Conservation (phyloP, 1,140 invertebrate species). For the Helicoverpa armigera region DNA sequence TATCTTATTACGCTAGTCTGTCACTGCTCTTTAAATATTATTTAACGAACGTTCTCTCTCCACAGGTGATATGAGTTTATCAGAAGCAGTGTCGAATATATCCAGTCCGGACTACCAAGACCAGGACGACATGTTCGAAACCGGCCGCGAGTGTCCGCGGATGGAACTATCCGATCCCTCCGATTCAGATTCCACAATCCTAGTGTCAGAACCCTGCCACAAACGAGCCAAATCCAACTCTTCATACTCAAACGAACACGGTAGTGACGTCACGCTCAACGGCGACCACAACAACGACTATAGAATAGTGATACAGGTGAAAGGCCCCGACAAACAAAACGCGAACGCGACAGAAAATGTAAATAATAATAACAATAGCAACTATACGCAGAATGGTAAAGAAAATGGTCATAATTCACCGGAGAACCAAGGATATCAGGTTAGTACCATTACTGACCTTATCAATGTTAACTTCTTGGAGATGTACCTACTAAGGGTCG, state of each 20-base stretch:
- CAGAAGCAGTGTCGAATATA: constrained; percentile 94
- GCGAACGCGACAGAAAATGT: constrained; percentile 72
- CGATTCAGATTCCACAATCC: constrained; percentile 93
- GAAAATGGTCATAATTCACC: constrained; percentile 79
- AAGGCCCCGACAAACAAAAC: constrained; percentile 89
- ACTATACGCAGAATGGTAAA: constrained; percentile 76
- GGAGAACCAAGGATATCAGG: constrained; percentile 82
- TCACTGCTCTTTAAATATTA: background rate
- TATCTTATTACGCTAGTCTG: no score
- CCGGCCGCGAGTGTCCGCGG: constrained; percentile 89
- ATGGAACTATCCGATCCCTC: constrained; percentile 95
- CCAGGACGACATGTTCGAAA: constrained; percentile 87
- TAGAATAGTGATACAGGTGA: constrained; percentile 94
- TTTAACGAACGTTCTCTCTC: background rate
- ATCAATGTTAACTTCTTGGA: no score
- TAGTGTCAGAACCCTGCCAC: constrained; percentile 92
- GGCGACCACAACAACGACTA: constrained; percentile 86
- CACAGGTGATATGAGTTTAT: constrained; percentile 90
- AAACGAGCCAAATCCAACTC: constrained; percentile 87
- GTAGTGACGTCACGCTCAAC: constrained; percentile 83
- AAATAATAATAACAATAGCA: constrained; percentile 74
- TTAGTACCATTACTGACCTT: constrained; percentile 38
- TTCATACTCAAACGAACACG: constrained; percentile 79
- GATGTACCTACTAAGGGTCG: no score
- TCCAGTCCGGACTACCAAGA: constrained; percentile 95